These are phyloP conservation scores for Ibidorhyncha struthersii DNA, from an alignment of 2,113 vertebrate species.

Conservation along the genomic window DNA sequence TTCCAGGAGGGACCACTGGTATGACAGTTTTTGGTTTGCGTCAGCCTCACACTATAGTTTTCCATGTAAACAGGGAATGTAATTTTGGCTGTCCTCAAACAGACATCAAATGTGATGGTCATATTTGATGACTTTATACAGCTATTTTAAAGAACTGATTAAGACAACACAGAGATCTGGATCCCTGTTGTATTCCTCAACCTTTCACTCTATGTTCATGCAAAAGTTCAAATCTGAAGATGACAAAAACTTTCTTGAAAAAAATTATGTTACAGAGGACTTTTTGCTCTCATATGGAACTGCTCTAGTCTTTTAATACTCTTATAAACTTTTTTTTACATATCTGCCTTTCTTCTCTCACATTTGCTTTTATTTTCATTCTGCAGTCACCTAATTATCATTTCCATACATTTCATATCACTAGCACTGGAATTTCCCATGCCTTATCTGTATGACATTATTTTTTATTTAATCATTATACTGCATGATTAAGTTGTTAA, in stretches of 20 bases:
- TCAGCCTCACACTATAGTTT: not conserved
- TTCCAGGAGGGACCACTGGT: not conserved
- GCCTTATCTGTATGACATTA: constrained; percentile 13
- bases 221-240: not conserved
- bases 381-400: not conserved
- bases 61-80: not conserved
- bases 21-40: not conserved
- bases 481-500: constrained; percentile 12
- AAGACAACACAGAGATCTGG: not conserved
- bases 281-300: not conserved
- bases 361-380: constrained; percentile 41
- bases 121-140: not conserved
- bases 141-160: not conserved
- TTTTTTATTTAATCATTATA: constrained; percentile 23
- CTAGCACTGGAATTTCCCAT: constrained; percentile 50
- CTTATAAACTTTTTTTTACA: not conserved
- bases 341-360: not conserved
- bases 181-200: not conserved
- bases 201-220: not conserved
- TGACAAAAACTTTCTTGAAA: not conserved
- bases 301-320: not conserved
- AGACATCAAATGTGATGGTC: not conserved
- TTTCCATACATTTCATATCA: constrained; percentile 9
- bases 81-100: not conserved
- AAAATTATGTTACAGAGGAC: not conserved